Percentiles rank a stretch among this genome's conserved stretches.
Conservation (phyloP, 2,113 vertebrate species). For the Sinocyclocheilus anshuiensis region DNA sequence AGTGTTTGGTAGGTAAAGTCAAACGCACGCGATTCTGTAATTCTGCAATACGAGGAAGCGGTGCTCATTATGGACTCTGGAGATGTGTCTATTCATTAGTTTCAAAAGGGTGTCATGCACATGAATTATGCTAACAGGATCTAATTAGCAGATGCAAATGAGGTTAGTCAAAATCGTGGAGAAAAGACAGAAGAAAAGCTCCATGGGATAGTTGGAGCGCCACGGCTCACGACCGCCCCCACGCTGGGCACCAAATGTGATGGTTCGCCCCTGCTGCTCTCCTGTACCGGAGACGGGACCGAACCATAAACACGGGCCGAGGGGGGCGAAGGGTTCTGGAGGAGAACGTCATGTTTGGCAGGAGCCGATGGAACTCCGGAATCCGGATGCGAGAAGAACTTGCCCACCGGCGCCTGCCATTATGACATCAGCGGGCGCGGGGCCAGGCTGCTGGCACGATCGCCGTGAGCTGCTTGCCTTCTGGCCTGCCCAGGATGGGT, state of each 20-base stretch:
- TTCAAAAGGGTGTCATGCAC: slow-evolving; percentile 84
- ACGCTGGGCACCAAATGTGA: slow-evolving; percentile 85
- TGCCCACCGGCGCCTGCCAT: slow-evolving; percentile 61
- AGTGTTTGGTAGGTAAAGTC: neutral
- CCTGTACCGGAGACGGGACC: slow-evolving; percentile 76
- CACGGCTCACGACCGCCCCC: slow-evolving; percentile 81
- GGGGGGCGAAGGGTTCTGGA: slow-evolving; percentile 55
- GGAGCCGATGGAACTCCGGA: slow-evolving; percentile 72
- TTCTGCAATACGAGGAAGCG: slow-evolving; percentile 62
- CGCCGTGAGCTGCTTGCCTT: slow-evolving; percentile 62
- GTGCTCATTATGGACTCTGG: slow-evolving; percentile 79
- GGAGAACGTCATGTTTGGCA: too few relatives aligned
- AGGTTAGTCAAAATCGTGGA: slow-evolving; percentile 80
- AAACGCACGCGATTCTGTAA: too few relatives aligned
- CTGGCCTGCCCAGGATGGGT: slow-evolving; percentile 73
- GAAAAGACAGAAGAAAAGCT: slow-evolving; percentile 82
- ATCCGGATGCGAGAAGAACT: slow-evolving; percentile 75
- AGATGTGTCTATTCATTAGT: slow-evolving; percentile 86
- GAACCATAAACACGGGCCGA: slow-evolving; percentile 74
- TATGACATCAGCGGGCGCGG: slow-evolving; percentile 76
- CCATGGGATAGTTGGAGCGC: slow-evolving; percentile 82
- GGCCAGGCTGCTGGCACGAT: slow-evolving; percentile 51
- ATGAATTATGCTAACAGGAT: slow-evolving; percentile 87
- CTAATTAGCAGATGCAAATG: slow-evolving; percentile 87
- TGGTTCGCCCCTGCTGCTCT: slow-evolving; percentile 84